Percentiles rank a stretch among this genome's conserved stretches.
Evolutionary conservation across 2,797 vertebrate genomes (phyloP).

Genomic region (Pterois miles): DNA sequence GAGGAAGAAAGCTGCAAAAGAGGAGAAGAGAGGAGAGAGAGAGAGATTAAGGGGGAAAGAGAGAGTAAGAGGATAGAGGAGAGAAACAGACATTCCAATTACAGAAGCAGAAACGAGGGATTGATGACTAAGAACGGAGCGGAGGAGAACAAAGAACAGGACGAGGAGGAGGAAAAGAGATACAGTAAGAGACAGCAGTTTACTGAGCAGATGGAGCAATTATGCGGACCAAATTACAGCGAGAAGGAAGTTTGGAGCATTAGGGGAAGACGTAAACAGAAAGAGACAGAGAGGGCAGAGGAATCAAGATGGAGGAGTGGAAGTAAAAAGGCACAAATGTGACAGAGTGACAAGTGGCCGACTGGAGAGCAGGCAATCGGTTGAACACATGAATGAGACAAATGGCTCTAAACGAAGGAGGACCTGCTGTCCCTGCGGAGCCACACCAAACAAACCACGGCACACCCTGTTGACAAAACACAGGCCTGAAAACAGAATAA

Average conservation of each 20-base stretch:
- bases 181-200: constrained; percentile 65
- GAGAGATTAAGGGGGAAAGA: constrained; percentile 40
- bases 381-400: constrained; percentile 36
- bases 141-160: constrained; percentile 51
- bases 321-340: constrained; percentile 38
- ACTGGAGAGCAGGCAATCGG: constrained; percentile 55
- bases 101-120: constrained; percentile 62
- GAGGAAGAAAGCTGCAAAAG: constrained; percentile 11
- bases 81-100: constrained; percentile 75
- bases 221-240: constrained; percentile 74
- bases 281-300: constrained; percentile 25
- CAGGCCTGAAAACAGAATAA: constrained; percentile 57
- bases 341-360: constrained; percentile 37
- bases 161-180: constrained; percentile 43
- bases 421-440: constrained; percentile 45
- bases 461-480: constrained; percentile 70
- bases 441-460: constrained; percentile 52
- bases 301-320: constrained; percentile 52
- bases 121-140: constrained; percentile 59
- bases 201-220: constrained; percentile 78
- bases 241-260: constrained; percentile 59
- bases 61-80: constrained; percentile 56
- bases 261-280: constrained; percentile 52
- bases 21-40: constrained; percentile 15
- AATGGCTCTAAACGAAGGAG: constrained; percentile 44